Conservation (phyloP, 2,797 vertebrate species). For the Chelonia mydas region DNA sequence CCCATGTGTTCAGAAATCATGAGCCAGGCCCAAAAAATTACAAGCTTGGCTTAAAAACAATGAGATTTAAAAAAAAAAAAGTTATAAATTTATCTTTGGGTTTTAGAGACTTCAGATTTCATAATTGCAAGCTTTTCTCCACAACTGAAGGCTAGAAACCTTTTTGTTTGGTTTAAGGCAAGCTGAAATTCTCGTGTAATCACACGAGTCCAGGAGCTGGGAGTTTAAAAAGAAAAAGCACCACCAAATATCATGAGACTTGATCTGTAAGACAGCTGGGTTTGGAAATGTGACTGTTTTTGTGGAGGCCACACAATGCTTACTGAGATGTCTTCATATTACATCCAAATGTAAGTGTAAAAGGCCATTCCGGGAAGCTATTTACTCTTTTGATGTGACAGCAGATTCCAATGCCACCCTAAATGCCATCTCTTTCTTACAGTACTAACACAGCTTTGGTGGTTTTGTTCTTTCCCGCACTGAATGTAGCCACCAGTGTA, state of each 20-base stretch:
- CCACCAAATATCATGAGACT: not conserved
- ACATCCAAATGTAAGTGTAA: not conserved
- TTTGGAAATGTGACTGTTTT: not conserved
- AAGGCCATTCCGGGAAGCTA: accelerated
- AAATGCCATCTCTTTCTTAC: not conserved
- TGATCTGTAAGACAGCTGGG: not conserved
- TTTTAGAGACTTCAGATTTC: not conserved
- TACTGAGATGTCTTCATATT: not conserved
- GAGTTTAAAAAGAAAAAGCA: not conserved
- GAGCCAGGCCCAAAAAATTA: not conserved
- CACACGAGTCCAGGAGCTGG: not conserved
- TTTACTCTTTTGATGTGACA: not conserved
- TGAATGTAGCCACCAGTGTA: not conserved
- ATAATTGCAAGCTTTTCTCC: not conserved
- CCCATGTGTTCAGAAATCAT: not conserved
- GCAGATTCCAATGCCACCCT: not conserved
- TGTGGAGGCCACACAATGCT: not conserved
- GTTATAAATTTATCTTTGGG: not conserved
- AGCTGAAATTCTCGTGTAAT: not conserved
- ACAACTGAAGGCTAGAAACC: not conserved
- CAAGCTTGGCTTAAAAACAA: not conserved
- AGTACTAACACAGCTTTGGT: not conserved
- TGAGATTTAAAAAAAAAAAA: not conserved
- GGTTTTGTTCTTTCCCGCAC: not conserved
- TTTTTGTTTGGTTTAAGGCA: not conserved